Evolutionary conservation across 2,113 vertebrate genomes (phyloP), one percentile per base, ranked within the genome.

Genomic region (Catharus bicknelli): DNA sequence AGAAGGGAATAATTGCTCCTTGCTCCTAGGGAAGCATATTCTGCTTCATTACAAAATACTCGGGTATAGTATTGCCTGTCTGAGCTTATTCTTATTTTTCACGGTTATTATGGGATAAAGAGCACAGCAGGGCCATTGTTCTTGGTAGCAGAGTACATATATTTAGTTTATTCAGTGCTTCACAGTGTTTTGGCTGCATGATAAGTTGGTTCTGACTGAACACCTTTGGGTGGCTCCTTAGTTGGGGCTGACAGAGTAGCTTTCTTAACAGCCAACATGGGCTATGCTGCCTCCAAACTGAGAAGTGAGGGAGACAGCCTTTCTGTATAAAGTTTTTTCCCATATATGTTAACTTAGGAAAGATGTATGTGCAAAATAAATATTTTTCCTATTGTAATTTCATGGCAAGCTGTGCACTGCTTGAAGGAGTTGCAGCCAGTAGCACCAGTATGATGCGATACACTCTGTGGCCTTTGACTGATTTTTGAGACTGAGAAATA

Each of bases 51-150:
- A 36, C 66, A 47, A 64, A 94, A 68, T 84, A 72, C 42, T 72
- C 3, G 3, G 30, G 22, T 93, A 22, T 61, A 90, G 30, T 64
- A 29, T 86, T 90, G 64, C 48, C 70, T 77, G 58, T 69, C 58
- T 82, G 62, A 83, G 50, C 57, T 64, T 80, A 91, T 53, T 82
- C 69, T 84, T 88, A 34, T 67, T 91, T 95, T 90, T 62, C 67
- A 63, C 55, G 66, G 27, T 40, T 87, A 57, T 91, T 87, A 85
- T 5, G 53, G 75, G 55, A 80, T 89, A 68, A 79, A 82, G 66
- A 87, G 30, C 70, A 80, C 67, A 94, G 75, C 38, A 54, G 27
- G 43, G 50, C 43, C 42, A 47, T 87, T 79, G 70, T 90, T 92
- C 67, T 48, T 78, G 32, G 0, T 50, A 32, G 50, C 20, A 59